A percentile compares a stretch with the other conserved stretches of the same genome.
These are phyloP conservation scores for Hydropsyche betteni DNA, from an alignment of 2,888 invertebrate species.

Conservation along the genomic window DNA sequence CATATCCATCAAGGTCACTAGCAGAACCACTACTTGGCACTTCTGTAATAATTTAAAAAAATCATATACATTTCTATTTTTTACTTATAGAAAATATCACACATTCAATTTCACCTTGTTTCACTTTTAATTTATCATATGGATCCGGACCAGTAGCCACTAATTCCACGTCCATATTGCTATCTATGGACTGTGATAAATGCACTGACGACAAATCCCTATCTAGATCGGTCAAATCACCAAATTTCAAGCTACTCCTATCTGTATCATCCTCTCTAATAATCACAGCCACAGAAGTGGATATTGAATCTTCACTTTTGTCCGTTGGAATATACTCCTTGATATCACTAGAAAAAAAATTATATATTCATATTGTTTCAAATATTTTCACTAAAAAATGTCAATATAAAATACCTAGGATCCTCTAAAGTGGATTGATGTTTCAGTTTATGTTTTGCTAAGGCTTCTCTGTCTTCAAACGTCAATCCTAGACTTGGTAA, in stretches of 20 bases:
- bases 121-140: conserved; percentile 61
- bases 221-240: conserved; percentile 50
- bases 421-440: conserved; percentile 49
- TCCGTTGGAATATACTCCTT: conserved; percentile 34
- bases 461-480: conserved; percentile 59
- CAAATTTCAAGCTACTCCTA: conserved; percentile 46
- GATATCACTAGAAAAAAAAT: conserved; percentile 26
- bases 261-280: conserved; percentile 37
- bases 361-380: neutral
- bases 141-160: conserved; percentile 61
- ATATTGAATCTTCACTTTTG: conserved; percentile 48
- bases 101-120: conserved; percentile 56
- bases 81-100: too few species aligned
- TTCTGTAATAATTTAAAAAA: conserved; percentile 54
- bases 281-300: conserved; percentile 38
- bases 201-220: conserved; percentile 58
- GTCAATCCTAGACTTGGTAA: conserved; percentile 54
- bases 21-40: conserved; percentile 67
- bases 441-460: conserved; percentile 58
- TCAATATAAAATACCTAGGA: conserved; percentile 43
- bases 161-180: conserved; percentile 54
- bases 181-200: conserved; percentile 51
- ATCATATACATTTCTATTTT: conserved; percentile 32
- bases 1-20: conserved; percentile 67
- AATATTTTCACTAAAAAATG: conserved; percentile 7